phyloP scores from a whole-genome alignment of 2,888 invertebrate species.

The Amaurobius ferox region DNA sequence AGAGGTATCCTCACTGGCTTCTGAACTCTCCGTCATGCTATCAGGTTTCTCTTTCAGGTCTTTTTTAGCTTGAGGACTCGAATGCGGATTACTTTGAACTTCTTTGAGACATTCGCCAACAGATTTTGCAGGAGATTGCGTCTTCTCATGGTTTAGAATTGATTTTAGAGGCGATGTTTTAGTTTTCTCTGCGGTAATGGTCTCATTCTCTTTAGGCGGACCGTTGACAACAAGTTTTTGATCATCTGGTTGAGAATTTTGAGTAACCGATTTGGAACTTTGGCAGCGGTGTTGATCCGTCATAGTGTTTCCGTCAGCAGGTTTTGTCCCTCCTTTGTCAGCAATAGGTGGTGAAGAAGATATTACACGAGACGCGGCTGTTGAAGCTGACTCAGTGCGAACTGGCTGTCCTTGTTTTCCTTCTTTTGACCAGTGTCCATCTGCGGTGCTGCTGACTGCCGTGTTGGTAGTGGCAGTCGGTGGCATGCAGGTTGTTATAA shows the following conservation, averaged over 20 bases:
- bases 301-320: background rate
- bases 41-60: slow-evolving; percentile 39
- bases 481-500: slow-evolving; percentile 65
- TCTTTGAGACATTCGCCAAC: background rate
- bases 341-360: slow-evolving; percentile 46
- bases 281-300: background rate
- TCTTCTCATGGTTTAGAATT: slow-evolving; percentile 17
- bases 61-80: background rate
- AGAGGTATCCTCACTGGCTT: slow-evolving; percentile 31
- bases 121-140: slow-evolving; percentile 26
- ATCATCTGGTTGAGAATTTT: background rate
- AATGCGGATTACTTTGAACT: background rate
- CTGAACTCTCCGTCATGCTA: slow-evolving; percentile 52
- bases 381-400: background rate
- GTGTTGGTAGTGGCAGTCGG: slow-evolving; percentile 64
- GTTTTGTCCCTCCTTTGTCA: slow-evolving; percentile 50
- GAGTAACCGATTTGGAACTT: slow-evolving; percentile 7
- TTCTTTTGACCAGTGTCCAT: slow-evolving; percentile 35
- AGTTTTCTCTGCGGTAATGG: background rate
- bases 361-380: background rate
- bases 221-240: slow-evolving; percentile 30
- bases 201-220: slow-evolving; percentile 2
- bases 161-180: background rate
- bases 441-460: slow-evolving; percentile 59
- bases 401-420: background rate